Evolutionary conservation across 2,797 vertebrate genomes (phyloP).

Genomic region (Mustela erminea): DNA sequence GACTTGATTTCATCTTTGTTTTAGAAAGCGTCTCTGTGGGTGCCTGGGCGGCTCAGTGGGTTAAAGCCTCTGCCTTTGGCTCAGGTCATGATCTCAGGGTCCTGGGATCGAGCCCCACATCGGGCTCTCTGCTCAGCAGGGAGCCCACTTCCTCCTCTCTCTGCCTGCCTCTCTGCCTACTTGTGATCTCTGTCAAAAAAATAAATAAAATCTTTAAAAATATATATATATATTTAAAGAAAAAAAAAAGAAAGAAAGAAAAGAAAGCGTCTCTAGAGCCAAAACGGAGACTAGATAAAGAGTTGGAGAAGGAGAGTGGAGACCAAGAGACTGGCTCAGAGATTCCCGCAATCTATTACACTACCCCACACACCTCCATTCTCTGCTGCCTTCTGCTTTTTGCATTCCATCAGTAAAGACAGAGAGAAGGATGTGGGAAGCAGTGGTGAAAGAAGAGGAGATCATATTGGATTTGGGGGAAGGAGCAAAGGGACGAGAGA

Average conservation of each 20-base stretch:
- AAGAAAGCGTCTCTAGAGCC: not conserved
- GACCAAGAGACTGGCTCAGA: not conserved
- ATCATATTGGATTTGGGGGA: not conserved
- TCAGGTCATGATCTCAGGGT: too few relatives aligned
- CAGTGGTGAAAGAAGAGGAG: not conserved
- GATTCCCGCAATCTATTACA: not conserved
- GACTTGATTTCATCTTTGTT: conserved; percentile 42
- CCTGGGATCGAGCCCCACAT: too few relatives aligned
- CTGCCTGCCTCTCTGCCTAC: too few relatives aligned
- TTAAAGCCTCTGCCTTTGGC: too few relatives aligned
- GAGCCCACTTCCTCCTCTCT: too few relatives aligned
- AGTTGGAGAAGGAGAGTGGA: not conserved
- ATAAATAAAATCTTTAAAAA: too few relatives aligned
- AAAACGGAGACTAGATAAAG: conserved; percentile 3
- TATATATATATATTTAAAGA: too few relatives aligned
- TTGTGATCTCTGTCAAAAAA: too few relatives aligned
- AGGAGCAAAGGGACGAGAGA: not conserved
- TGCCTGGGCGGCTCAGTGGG: too few relatives aligned
- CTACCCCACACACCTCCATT: not conserved
- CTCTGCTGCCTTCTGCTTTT: not conserved
- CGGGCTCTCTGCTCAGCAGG: too few relatives aligned
- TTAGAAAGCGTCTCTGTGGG: not conserved
- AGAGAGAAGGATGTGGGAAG: not conserved
- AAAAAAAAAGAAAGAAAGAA: too few relatives aligned
- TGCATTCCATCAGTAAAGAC: not conserved